phyloP scores from a whole-genome alignment of 2,888 invertebrate species.

The Drosophila meridionalis region DNA sequence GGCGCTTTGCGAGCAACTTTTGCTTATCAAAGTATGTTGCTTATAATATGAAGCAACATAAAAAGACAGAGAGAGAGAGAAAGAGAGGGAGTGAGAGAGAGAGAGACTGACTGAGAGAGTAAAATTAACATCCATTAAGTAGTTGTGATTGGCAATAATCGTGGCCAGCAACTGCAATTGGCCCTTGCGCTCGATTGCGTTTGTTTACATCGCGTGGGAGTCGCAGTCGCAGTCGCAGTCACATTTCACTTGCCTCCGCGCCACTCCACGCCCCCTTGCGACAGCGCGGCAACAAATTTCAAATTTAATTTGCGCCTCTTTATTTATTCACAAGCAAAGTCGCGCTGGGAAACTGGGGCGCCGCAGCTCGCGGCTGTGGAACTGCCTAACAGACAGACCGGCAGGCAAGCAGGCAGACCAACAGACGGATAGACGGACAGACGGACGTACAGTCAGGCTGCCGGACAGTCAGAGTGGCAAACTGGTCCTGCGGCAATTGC shows the following conservation, averaged over 20 bases:
- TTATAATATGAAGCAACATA: neutral
- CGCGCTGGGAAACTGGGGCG: constrained; percentile 33
- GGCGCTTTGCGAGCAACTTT: constrained; percentile 41
- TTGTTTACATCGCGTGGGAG: neutral
- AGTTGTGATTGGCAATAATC: constrained; percentile 44
- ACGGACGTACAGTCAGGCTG: neutral
- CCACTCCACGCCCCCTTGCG: constrained; percentile 1
- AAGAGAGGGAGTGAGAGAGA: no score
- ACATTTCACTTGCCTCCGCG: neutral
- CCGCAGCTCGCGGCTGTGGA: constrained; percentile 30
- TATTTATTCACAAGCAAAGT: constrained; percentile 67
- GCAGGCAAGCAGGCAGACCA: neutral
- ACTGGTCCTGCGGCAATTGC: constrained; percentile 22
- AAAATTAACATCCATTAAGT: constrained; percentile 32
- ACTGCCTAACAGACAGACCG: neutral
- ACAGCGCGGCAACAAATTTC: constrained; percentile 49
- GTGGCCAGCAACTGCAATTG: constrained; percentile 20
- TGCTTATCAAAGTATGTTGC: constrained; percentile 23
- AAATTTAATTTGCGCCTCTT: constrained; percentile 72
- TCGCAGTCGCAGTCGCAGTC: neutral
- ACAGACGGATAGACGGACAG: neutral
- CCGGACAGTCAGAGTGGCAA: neutral
- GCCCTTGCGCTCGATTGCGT: neutral
- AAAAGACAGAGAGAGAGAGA: neutral
- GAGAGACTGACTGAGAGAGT: neutral